phyloP scores from a whole-genome alignment of 2,797 vertebrate species.

The Microctenopoma lineatum region DNA sequence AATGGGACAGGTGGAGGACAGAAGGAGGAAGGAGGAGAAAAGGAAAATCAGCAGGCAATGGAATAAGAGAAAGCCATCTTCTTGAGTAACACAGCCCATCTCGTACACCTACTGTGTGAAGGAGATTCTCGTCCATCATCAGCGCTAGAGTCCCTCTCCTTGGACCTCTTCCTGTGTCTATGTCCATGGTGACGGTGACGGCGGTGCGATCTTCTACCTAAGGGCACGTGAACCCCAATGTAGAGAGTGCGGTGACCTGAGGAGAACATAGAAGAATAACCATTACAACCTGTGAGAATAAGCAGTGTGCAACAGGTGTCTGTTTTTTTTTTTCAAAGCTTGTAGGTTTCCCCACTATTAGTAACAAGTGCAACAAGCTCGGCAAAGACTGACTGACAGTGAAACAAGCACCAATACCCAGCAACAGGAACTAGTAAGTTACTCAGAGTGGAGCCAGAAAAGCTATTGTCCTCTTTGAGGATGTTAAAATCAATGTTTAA shows the following conservation, averaged over 20 bases:
- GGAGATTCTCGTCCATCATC: slow-evolving; percentile 96
- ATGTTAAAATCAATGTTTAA: slow-evolving; percentile 33
- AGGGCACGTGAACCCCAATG: slow-evolving; percentile 96
- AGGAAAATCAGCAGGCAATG: not conserved
- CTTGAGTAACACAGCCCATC: not conserved
- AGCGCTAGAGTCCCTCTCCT: slow-evolving; percentile 91
- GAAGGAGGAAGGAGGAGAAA: not conserved
- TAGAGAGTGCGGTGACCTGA: slow-evolving; percentile 94
- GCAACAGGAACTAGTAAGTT: not conserved
- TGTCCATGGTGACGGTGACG: slow-evolving; percentile 97
- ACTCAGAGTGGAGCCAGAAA: slow-evolving; percentile 2
- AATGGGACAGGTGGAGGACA: not conserved
- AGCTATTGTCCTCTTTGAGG: slow-evolving; percentile 10
- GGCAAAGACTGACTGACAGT: not conserved
- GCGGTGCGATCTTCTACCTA: slow-evolving; percentile 93
- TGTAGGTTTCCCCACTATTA: not conserved
- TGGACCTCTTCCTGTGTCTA: slow-evolving; percentile 95
- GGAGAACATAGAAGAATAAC: slow-evolving; percentile 7
- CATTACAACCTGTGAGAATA: not conserved
- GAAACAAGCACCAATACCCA: slow-evolving; percentile 6
- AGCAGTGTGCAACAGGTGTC: no score
- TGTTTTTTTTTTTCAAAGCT: not conserved
- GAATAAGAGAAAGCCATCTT: not conserved
- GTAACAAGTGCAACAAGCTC: not conserved
- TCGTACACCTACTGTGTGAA: slow-evolving; percentile 88